Percentiles rank a stretch among this genome's conserved stretches.
phyloP scores from a whole-genome alignment of 2,888 invertebrate genomes.

The Rutpela maculata region DNA sequence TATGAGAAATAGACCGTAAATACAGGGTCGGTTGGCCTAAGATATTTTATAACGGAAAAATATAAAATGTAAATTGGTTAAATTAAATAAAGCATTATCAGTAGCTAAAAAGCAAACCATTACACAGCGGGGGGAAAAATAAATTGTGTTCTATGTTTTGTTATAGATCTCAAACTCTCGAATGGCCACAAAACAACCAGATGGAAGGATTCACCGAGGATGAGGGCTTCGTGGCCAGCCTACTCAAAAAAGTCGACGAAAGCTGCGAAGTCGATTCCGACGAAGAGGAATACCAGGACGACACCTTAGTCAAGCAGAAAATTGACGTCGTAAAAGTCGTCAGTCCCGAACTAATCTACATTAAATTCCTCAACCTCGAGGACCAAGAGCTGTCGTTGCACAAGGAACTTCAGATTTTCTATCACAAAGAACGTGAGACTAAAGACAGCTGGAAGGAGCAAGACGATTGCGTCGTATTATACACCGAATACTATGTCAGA shows the following conservation, averaged over 20 bases:
- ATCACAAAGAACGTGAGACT: conserved; percentile 50
- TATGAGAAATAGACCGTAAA: too few species aligned
- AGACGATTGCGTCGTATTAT: conserved; percentile 73
- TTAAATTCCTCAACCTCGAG: conserved; percentile 71
- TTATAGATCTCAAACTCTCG: conserved; percentile 70
- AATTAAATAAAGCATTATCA: too few species aligned
- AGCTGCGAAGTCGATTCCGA: conserved; percentile 54
- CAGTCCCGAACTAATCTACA: conserved; percentile 66
- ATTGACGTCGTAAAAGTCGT: conserved; percentile 64
- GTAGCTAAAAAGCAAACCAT: too few species aligned
- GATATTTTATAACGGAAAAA: too few species aligned
- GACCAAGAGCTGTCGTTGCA: conserved; percentile 54
- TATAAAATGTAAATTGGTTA: too few species aligned
- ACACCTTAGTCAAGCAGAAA: conserved; percentile 50
- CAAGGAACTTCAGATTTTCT: conserved; percentile 62
- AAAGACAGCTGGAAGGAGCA: conserved; percentile 57
- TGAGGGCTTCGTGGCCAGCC: conserved; percentile 54
- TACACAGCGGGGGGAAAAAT: too few species aligned
- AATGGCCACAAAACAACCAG: conserved; percentile 70
- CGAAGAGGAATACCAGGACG: conserved; percentile 53
- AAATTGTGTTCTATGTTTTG: conserved; percentile 4
- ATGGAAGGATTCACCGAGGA: conserved; percentile 48
- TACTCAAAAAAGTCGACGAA: conserved; percentile 59
- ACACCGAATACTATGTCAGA: conserved; percentile 80
- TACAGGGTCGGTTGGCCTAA: too few species aligned